These are phyloP conservation scores for Gymnopithys bicolor DNA, from an alignment of 2,797 vertebrate species.

Conservation along the genomic window DNA sequence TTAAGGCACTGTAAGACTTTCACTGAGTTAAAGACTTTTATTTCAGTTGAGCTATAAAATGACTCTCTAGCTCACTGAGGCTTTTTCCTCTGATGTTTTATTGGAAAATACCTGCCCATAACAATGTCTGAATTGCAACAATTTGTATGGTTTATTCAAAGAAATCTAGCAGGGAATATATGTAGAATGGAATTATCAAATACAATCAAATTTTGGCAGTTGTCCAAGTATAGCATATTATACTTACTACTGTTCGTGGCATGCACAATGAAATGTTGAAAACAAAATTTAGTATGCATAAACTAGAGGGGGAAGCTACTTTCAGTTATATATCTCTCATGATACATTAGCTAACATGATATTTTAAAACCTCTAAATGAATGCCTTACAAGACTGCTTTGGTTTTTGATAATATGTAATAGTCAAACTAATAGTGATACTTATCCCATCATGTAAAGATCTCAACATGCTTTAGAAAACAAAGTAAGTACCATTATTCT, in stretches of 20 bases:
- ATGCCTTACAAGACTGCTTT: constrained; percentile 10
- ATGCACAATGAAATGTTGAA: neutral
- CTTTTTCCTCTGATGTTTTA: constrained; percentile 2
- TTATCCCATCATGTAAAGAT: neutral
- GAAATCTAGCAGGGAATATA: neutral
- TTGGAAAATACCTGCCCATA: constrained; percentile 10
- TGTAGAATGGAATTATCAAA: constrained; percentile 34
- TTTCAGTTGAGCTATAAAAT: constrained; percentile 20
- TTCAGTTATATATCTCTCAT: neutral
- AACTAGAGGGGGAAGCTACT: constrained; percentile 8
- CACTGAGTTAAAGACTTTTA: constrained; percentile 3
- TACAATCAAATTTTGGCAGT: constrained; percentile 13
- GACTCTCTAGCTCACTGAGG: neutral
- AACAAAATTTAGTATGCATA: neutral
- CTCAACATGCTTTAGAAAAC: neutral
- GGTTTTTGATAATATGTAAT: neutral
- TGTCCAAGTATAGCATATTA: neutral
- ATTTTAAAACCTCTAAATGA: constrained; percentile 4
- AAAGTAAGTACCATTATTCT: neutral
- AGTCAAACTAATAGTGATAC: neutral
- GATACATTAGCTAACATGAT: neutral
- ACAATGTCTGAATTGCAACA: neutral
- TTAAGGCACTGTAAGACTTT: constrained; percentile 2
- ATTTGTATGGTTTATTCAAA: neutral
- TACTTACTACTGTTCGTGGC: neutral